Evolutionary conservation across 2,888 invertebrate species (phyloP), one percentile per base, ranked within the genome.

Genomic region (Zootermopsis nevadensis): DNA sequence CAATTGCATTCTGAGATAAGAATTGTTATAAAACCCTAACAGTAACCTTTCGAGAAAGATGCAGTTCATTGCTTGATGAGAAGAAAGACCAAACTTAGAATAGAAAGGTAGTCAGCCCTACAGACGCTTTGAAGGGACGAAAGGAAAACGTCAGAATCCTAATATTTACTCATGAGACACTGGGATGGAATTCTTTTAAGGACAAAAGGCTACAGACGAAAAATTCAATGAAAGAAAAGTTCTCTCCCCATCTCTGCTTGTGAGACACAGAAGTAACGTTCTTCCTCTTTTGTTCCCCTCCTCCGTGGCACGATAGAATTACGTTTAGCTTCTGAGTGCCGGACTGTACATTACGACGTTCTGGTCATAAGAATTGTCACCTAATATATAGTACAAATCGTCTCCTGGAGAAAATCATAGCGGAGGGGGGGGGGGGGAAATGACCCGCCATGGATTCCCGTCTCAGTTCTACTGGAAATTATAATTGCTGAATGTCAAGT

Each of bases 141-240:
- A 76, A 82, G 82, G 76, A 48, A 76, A 69, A 76, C 55, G 55
- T 35, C 55, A 76, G 82, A 82, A 76, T 82, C 76, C 82, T 76
- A 82, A 82, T 82, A 82, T 82, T 76, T 76, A 82, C 82, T 76
- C 76, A 48, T 53, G 76, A 82, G 74, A 74, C 60, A 74, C 33
- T 82, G 82, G 60, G 35, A 81, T 35, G 33, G 76, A 76, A 82
- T 82, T 82, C 82, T 60, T 82, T 82, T 82, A 82, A 82, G 76
- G 74, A 82, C 82, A 82, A 82, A 82, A 74, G 82, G 35, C 82
- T 76, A 76, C 76, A 74, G 69, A 82, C 33, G 60, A 74, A 74
- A 74, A 82, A 82, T 74, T 53, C 74, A 82, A 82, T 55, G 74
- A 74, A 82, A 82, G 74, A 82, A 60, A 82, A 60, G 27, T n/a